Evolutionary conservation across 2,113 vertebrate genomes (phyloP), one percentile per base, ranked within the genome.

Genomic region (Columbina picui): DNA sequence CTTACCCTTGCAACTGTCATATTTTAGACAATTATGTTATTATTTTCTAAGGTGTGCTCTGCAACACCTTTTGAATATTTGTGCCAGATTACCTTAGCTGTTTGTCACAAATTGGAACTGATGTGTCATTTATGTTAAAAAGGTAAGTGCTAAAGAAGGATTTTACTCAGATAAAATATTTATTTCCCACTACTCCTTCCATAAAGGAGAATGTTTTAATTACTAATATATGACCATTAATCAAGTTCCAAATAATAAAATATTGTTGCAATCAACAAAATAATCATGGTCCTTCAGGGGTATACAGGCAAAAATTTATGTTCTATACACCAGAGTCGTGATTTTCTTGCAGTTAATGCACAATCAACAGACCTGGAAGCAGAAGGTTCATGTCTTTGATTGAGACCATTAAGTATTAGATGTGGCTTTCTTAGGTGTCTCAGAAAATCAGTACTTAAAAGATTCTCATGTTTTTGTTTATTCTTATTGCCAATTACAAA

Each of bases 101-200:
- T 90, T 71, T 73, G 81, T 93, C 87, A 95, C 76, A 93, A 80
- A 96, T 56, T 92, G 70, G 71, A 97, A 87, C 34, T 57, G 75
- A 87, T n/a, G 6, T 76, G 47, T 88, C 93, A 87, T 83, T 96
- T 89, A n/a, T 45, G 52, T 84, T 86, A 93, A 50, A 88, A 87
- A 65, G 26, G 5, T 45, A 86, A 32, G 12, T 55, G 32, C 23
- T 82, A 80, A 79, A 55, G 68, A 95, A 95, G 84, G 29, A 79
- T 59, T 90, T 96, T 45, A 77, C 93, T 88, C 68, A 87, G 57
- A 83, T 87, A 90, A 95, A 96, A 91, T 57, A 86, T 56, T 68
- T 69, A 71, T 94, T 85, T 92, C 50, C 20, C 27, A 64, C 20
- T 67, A 57, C 61, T 39, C 68, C 83, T 61, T 68, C 59, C n/a